Evolutionary conservation across 2,888 invertebrate genomes (phyloP), one percentile per base, ranked within the genome.

Genomic region (Antheraea yamamai): DNA sequence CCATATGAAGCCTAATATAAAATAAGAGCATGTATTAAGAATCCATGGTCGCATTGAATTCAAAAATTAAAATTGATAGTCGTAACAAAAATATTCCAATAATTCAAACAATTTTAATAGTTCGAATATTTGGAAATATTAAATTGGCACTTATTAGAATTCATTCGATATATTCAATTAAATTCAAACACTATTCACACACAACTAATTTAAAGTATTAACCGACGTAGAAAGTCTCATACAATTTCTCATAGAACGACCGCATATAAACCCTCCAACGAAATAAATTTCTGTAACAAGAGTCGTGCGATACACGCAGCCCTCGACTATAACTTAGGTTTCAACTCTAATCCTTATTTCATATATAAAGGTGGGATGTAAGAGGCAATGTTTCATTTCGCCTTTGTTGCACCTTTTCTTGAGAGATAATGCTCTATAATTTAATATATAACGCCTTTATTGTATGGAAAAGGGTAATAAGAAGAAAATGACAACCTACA

Each of bases 271-370:
- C 1, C 47, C 18, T 71, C 35, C 18, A 10, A 74, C 55, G 23
- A 70, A 70, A 70, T 70, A 70, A 70, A 70, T 70, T 70, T 39
- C 12, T 75, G 47, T 71, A 18, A 75, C 61, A 26, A 72, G 47
- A 26, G 61, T 47, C 72, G 47, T 73, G 52, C 23, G 58, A n/a
- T 39, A 52, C 35, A 23, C 18, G 30, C 16, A 70, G 39, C 72
- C n/a, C 55, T 52, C 26, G 20, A 72, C 71, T 16, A 75, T 72
- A 75, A 72, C 74, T 61, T 72, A 47, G 74, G 58, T 61, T 72
- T 72, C 47, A 75, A 61, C 74, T 75, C 58, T 75, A 75, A 75
- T 47, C 72, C 72, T 71, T 73, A 73, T 73, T 61, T 58, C 74
- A 74, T 71, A 74, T 58, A 74, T 73, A 73, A 51, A 51, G 61